phyloP scores from a whole-genome alignment of 2,797 vertebrate species.

The Crypturellus tataupa region DNA sequence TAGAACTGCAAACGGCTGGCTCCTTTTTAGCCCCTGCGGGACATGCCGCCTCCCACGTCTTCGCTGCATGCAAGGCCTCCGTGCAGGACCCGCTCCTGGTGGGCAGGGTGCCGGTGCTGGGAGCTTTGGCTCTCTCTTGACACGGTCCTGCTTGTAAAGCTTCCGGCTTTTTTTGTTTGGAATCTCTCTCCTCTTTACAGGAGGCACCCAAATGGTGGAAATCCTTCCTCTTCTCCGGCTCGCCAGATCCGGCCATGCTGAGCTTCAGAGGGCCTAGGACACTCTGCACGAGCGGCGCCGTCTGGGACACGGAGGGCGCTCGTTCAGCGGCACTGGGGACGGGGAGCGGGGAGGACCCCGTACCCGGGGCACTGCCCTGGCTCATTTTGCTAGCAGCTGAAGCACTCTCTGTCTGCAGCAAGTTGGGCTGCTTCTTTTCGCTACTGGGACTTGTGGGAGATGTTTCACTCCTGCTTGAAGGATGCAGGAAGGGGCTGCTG shows the following conservation, averaged over 20 bases:
- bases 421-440: constrained; percentile 44
- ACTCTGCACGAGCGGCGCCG: constrained; percentile 81
- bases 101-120: background rate
- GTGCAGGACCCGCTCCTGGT: constrained; percentile 14
- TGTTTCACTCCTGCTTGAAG: background rate
- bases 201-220: constrained; percentile 26
- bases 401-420: constrained; percentile 69
- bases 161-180: constrained; percentile 59
- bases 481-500: constrained; percentile 31
- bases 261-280: constrained; percentile 86
- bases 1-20: constrained; percentile 50
- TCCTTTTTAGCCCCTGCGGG: constrained; percentile 59
- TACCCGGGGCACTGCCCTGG: constrained; percentile 53
- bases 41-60: constrained; percentile 28
- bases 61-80: constrained; percentile 38
- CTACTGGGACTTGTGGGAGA: constrained; percentile 28
- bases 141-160: constrained; percentile 9
- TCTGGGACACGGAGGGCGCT: constrained; percentile 68
- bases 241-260: constrained; percentile 57
- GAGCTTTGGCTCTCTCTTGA: constrained; percentile 54
- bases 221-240: constrained; percentile 76
- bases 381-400: constrained; percentile 74
- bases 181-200: constrained; percentile 72
- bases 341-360: constrained; percentile 17
- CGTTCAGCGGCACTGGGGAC: constrained; percentile 75